phyloP scores from a whole-genome alignment of 2,113 vertebrate species.

The Ailurus styani region DNA sequence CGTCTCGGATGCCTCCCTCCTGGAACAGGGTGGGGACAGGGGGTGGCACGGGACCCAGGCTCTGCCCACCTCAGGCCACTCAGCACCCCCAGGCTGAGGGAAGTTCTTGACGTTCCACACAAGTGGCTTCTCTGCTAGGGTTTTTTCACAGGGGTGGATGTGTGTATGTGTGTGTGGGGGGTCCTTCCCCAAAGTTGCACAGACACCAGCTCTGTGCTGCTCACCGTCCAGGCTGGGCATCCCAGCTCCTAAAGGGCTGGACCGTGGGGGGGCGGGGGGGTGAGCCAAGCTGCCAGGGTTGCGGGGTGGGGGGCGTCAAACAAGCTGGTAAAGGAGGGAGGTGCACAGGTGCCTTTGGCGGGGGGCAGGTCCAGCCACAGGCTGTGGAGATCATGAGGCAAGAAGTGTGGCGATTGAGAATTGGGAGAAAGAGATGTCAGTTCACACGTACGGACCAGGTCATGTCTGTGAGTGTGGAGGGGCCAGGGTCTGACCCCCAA shows the following conservation, averaged over 20 bases:
- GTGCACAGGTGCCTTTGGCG: not conserved
- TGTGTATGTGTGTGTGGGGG: too few species aligned
- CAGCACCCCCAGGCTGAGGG: slow-evolving; percentile 1
- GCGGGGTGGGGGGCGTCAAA: not conserved
- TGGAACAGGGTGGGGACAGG: not conserved
- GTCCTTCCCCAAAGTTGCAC: not conserved
- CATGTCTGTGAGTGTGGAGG: not conserved
- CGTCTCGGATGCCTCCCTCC: not conserved
- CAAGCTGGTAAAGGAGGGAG: not conserved
- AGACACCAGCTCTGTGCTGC: not conserved
- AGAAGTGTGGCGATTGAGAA: not conserved
- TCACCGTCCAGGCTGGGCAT: accelerated
- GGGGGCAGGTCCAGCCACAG: too few species aligned
- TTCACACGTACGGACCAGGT: too few species aligned
- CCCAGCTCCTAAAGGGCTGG: not conserved
- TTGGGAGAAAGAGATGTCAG: not conserved
- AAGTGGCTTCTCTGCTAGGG: not conserved
- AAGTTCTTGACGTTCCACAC: not conserved
- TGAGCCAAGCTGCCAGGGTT: not conserved
- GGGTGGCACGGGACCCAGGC: not conserved
- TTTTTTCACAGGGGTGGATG: not conserved
- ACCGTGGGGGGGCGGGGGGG: too few species aligned
- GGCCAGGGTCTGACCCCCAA: too few species aligned
- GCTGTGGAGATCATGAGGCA: too few species aligned
- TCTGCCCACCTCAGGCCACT: not conserved